phyloP scores from a whole-genome alignment of 64 coral and sea anemone genomes.

The Platygyra sinensis region DNA sequence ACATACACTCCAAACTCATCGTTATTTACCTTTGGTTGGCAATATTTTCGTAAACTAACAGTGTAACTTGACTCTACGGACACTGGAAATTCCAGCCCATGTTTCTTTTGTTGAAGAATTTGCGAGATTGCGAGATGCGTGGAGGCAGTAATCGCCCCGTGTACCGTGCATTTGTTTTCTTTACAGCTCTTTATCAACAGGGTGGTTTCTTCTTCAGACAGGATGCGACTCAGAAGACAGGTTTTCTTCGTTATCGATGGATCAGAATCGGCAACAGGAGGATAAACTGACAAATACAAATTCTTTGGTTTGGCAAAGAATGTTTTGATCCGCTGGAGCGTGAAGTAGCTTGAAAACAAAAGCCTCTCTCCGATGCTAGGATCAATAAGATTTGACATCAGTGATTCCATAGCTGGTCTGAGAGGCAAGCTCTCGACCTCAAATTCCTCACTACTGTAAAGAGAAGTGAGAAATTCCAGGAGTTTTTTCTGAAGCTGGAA shows the following conservation, averaged over 20 bases:
- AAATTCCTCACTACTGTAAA: slow-evolving; percentile 25
- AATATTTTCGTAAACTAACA: slow-evolving; percentile 42
- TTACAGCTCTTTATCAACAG: slow-evolving; percentile 47
- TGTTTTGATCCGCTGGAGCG: slow-evolving; percentile 24
- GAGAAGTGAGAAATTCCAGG: slow-evolving; percentile 16
- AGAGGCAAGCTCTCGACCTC: slow-evolving; percentile 46
- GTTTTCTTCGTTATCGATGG: slow-evolving; percentile 58
- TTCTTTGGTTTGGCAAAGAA: slow-evolving; percentile 56
- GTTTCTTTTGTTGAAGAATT: slow-evolving; percentile 53
- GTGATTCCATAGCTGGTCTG: slow-evolving; percentile 15
- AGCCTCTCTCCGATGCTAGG: slow-evolving; percentile 3
- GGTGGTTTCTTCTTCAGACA: no score
- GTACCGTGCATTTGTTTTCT: slow-evolving; percentile 52
- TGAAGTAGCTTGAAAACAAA: slow-evolving; percentile 45
- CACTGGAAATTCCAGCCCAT: slow-evolving; percentile 9
- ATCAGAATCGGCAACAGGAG: slow-evolving; percentile 43
- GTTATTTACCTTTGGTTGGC: slow-evolving; percentile 50
- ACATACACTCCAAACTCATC: slow-evolving; percentile 73
- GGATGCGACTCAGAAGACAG: slow-evolving; percentile 19
- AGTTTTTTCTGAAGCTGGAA: slow-evolving; percentile 34
- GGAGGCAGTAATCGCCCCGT: slow-evolving; percentile 52
- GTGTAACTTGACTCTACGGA: slow-evolving; percentile 42
- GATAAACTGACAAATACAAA: slow-evolving; percentile 51
- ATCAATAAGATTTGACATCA: background rate
- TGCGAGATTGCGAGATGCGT: slow-evolving; percentile 41